A percentile compares a stretch with the other conserved stretches of the same genome.
Evolutionary conservation across 2,797 vertebrate genomes (phyloP).

Genomic region (Masticophis lateralis): DNA sequence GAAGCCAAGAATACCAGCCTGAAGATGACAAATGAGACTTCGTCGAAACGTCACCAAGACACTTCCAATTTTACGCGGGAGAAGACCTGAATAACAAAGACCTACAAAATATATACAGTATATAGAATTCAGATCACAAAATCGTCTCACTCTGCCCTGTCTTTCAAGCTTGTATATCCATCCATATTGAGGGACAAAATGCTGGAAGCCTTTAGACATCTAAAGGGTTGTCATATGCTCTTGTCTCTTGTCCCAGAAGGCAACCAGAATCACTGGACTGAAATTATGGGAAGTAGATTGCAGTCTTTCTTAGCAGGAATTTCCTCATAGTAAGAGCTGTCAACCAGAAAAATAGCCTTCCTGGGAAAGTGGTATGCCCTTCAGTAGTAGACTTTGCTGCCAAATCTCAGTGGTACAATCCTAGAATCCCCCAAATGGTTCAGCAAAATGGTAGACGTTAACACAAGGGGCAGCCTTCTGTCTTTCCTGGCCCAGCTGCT

Average conservation of each 20-base stretch:
- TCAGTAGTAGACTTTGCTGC: neutral
- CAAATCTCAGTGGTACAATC: neutral
- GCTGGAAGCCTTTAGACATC: neutral
- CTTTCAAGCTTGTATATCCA: neutral
- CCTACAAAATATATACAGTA: neutral
- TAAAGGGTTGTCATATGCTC: neutral
- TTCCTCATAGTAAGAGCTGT: neutral
- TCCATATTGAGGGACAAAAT: neutral
- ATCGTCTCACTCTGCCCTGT: neutral
- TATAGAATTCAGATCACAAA: neutral
- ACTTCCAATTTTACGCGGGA: too few species aligned
- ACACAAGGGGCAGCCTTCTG: neutral
- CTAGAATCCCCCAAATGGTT: neutral
- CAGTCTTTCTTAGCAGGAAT: neutral
- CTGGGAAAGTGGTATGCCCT: neutral
- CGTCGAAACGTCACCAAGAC: too few species aligned
- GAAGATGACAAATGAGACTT: too few species aligned
- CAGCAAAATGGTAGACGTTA: neutral
- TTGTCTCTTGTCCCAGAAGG: neutral
- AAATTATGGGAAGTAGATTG: neutral
- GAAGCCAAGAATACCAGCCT: too few species aligned
- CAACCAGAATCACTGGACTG: neutral
- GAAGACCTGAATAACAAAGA: too few species aligned
- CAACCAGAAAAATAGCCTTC: neutral
- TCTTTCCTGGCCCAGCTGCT: neutral